Evolutionary conservation across 2,888 invertebrate genomes (phyloP).

Genomic region (Patella ulyssiponensis): DNA sequence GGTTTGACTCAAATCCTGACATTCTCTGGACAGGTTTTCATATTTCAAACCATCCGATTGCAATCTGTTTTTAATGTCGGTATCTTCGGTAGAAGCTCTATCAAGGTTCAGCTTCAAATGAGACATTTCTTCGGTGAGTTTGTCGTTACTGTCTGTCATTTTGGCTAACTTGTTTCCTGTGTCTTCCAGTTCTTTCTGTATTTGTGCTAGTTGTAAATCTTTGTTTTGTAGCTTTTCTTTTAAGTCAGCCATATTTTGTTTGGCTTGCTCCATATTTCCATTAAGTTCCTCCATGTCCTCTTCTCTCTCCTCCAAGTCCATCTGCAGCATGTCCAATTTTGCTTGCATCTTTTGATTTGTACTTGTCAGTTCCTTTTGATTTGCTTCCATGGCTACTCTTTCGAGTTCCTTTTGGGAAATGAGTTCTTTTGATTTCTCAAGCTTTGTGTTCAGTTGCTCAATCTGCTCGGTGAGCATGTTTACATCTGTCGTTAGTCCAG

Average conservation of each 20-base stretch:
- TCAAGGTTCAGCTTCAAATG: slow-evolving; percentile 28
- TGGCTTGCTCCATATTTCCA: slow-evolving; percentile 23
- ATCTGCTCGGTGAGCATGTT: slow-evolving; percentile 23
- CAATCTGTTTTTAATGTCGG: slow-evolving; percentile 13
- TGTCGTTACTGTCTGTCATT: slow-evolving; percentile 20
- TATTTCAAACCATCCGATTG: slow-evolving; percentile 22
- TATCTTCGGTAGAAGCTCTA: slow-evolving; percentile 25
- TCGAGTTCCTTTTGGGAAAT: slow-evolving; percentile 24
- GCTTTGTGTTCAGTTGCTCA: slow-evolving; percentile 24
- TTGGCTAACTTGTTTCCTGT: slow-evolving; percentile 26
- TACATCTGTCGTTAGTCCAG: slow-evolving; percentile 10
- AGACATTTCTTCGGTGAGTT: slow-evolving; percentile 17
- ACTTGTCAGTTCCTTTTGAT: slow-evolving; percentile 27
- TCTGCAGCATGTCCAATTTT: slow-evolving; percentile 44
- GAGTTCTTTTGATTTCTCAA: slow-evolving; percentile 27
- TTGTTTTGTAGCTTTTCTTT: slow-evolving; percentile 34
- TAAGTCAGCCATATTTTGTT: slow-evolving; percentile 32
- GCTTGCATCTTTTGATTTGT: slow-evolving; percentile 31
- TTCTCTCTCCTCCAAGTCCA: slow-evolving; percentile 38
- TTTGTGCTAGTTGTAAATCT: slow-evolving; percentile 24
- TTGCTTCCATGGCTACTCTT: slow-evolving; percentile 23
- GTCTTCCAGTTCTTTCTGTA: slow-evolving; percentile 26
- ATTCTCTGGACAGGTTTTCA: slow-evolving; percentile 27
- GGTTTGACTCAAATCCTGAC: slow-evolving; percentile 26
- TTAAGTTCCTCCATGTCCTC: slow-evolving; percentile 24